phyloP scores from a whole-genome alignment of 30 jellyfish, hydroid and myxozoan genomes.

The Catostylus mosaicus region DNA sequence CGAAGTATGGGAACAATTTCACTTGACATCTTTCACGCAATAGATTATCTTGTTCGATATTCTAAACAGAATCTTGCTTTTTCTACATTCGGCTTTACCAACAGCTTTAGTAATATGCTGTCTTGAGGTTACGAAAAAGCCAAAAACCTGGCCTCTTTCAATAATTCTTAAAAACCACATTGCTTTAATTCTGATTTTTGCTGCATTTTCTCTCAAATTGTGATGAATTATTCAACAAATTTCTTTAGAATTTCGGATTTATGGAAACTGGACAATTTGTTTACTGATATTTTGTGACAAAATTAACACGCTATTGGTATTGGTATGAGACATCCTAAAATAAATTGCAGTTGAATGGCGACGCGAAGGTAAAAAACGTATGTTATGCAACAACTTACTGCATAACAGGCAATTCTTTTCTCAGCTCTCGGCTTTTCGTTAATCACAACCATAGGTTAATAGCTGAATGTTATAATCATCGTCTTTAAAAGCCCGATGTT shows the following conservation, averaged over 20 bases:
- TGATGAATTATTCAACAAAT: slow-evolving; percentile 7
- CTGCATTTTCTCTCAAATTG: not conserved
- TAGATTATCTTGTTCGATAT: slow-evolving; percentile 7
- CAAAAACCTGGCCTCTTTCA: slow-evolving; percentile 8
- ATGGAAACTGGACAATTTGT: not conserved
- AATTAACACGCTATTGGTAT: not conserved
- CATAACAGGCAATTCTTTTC: too few relatives aligned
- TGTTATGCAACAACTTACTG: too few relatives aligned
- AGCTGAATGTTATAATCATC: too few relatives aligned
- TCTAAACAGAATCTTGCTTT: slow-evolving; percentile 2
- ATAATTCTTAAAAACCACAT: slow-evolving; percentile 13
- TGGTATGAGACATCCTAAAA: not conserved
- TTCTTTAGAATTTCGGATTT: not conserved
- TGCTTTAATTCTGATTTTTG: not conserved
- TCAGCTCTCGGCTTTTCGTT: too few relatives aligned
- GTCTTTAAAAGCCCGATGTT: too few relatives aligned
- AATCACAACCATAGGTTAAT: too few relatives aligned
- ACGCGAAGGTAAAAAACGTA: not conserved
- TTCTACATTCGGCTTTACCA: not conserved
- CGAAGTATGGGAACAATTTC: slow-evolving; percentile 24
- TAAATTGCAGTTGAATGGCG: not conserved
- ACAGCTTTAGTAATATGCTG: slow-evolving; percentile 1
- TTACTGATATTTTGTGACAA: not conserved
- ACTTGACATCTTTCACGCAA: slow-evolving; percentile 14
- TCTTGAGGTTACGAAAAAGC: slow-evolving; percentile 18